Evolutionary conservation across 1,140 invertebrate species (phyloP).

Genomic region (Zaprionus taronus): DNA sequence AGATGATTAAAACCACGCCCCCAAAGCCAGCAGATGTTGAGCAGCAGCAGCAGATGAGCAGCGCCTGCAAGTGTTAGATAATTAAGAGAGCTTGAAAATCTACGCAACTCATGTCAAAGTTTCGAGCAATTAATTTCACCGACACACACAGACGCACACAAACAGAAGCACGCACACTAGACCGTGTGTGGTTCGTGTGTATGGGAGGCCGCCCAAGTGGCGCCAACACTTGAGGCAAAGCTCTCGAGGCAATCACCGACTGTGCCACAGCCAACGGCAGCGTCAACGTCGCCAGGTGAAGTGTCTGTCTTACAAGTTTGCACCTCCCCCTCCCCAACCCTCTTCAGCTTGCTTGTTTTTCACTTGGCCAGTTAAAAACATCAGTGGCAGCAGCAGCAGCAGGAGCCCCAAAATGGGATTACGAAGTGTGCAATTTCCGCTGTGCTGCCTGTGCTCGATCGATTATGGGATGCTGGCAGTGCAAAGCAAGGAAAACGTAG

Average conservation of each 20-base stretch:
- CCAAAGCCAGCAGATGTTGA: neutral
- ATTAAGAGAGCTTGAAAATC: slow-evolving; percentile 42
- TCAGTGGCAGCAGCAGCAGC: slow-evolving; percentile 2
- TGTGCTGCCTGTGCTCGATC: slow-evolving; percentile 19
- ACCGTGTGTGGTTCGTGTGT: slow-evolving; percentile 8
- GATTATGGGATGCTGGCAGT: slow-evolving; percentile 30
- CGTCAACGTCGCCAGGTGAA: slow-evolving; percentile 21
- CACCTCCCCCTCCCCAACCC: neutral
- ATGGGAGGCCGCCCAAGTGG: slow-evolving; percentile 30
- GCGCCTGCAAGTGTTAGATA: slow-evolving; percentile 59
- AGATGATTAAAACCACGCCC: neutral
- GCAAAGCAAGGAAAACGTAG: slow-evolving; percentile 8
- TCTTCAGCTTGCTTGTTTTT: slow-evolving; percentile 17
- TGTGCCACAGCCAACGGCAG: slow-evolving; percentile 3
- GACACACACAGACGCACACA: slow-evolving; percentile 8
- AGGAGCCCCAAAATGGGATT: slow-evolving; percentile 33
- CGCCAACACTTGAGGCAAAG: slow-evolving; percentile 11
- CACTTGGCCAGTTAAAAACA: slow-evolving; percentile 33
- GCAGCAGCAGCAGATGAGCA: slow-evolving; percentile 8
- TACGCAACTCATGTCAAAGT: slow-evolving; percentile 27
- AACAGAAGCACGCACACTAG: neutral
- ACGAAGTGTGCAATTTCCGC: slow-evolving; percentile 45
- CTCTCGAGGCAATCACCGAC: slow-evolving; percentile 38
- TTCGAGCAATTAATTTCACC: slow-evolving; percentile 61
- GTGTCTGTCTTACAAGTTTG: slow-evolving; percentile 22